Conservation (phyloP, 1,140 invertebrate species). For the Psilanteris sp. region DNA sequence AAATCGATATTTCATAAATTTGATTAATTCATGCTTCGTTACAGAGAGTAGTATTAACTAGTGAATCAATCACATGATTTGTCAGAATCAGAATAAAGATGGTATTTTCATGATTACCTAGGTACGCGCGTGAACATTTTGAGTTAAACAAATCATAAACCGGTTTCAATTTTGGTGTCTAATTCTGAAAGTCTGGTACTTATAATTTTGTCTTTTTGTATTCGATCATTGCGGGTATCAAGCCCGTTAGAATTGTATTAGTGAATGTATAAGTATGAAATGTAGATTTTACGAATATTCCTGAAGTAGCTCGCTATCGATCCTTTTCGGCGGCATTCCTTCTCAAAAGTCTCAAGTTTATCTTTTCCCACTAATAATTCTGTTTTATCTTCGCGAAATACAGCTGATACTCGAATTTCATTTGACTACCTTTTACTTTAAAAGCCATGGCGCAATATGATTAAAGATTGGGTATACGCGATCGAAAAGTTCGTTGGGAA, state of each 20-base stretch:
- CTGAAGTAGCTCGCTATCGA: conserved; percentile 24
- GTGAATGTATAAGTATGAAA: conserved; percentile 44
- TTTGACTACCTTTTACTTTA: conserved; percentile 49
- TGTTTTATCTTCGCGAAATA: conserved; percentile 50
- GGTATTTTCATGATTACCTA: conserved; percentile 34
- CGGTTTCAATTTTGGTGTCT: conserved; percentile 9
- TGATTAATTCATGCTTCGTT: neutral
- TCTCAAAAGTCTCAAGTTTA: conserved; percentile 49
- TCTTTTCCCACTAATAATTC: conserved; percentile 54
- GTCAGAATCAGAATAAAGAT: conserved; percentile 1
- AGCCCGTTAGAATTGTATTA: too few species aligned
- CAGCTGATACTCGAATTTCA: conserved; percentile 46
- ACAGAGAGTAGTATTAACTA: neutral
- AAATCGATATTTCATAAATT: conserved; percentile 11
- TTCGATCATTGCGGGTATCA: too few species aligned
- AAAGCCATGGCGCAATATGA: conserved; percentile 35
- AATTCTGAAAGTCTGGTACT: conserved; percentile 28
- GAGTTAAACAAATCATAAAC: conserved; percentile 19
- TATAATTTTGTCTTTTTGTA: too few species aligned
- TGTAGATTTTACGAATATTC: conserved; percentile 41
- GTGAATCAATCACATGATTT: conserved; percentile 1
- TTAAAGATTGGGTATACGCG: conserved; percentile 25
- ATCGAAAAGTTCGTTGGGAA: conserved; percentile 25
- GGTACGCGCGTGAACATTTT: too few species aligned
- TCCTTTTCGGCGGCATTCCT: conserved; percentile 20